These are phyloP conservation scores for Baccha elongata DNA, from an alignment of 2,888 invertebrate genomes.

Conservation along the genomic window DNA sequence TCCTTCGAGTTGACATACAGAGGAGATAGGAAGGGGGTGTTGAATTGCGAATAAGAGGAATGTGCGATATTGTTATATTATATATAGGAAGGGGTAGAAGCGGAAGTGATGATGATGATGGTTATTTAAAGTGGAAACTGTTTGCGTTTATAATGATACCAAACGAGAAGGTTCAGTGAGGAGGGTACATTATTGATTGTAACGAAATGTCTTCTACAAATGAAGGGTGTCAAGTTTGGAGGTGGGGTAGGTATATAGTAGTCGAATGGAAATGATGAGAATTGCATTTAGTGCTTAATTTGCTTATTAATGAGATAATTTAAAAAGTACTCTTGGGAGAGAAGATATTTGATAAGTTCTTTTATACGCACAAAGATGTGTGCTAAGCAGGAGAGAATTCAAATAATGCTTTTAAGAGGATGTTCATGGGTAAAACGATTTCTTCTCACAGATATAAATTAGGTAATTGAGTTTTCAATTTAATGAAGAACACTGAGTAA, in stretches of 20 bases:
- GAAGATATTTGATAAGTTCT: not conserved
- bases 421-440: not conserved
- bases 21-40: not conserved
- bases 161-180: not conserved
- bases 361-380: not conserved
- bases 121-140: conserved; percentile 67
- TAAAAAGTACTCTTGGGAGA: conserved; percentile 42
- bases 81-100: not conserved
- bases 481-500: conserved; percentile 22
- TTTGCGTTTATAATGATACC: conserved; percentile 47
- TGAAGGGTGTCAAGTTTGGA: conserved; percentile 11
- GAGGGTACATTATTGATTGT: conserved; percentile 24
- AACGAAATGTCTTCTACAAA: conserved; percentile 16
- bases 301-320: conserved; percentile 65
- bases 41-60: conserved; percentile 1
- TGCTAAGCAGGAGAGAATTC: not conserved
- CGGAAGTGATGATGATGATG: conserved; percentile 29
- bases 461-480: conserved; percentile 31
- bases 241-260: not conserved
- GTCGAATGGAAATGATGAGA: conserved; percentile 44
- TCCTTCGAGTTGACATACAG: not conserved
- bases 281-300: conserved; percentile 66
- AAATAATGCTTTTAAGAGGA: not conserved
- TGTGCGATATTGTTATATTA: conserved; percentile 18
- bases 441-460: conserved; percentile 9